phyloP scores from a whole-genome alignment of 2,797 vertebrate genomes.

The Amniataba percoides region DNA sequence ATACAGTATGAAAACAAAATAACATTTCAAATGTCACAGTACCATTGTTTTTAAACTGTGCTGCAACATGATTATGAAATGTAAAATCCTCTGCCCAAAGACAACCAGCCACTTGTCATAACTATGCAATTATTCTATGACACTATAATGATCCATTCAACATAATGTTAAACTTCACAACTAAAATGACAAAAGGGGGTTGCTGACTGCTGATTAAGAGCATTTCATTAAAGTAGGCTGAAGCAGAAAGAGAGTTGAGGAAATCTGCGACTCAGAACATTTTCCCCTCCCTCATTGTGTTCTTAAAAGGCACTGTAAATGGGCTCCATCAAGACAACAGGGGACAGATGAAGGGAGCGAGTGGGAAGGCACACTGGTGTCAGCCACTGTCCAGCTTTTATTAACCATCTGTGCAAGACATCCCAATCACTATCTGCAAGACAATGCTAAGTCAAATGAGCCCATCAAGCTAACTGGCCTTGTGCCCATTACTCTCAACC shows the following conservation, averaged over 20 bases:
- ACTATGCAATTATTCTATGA: not conserved
- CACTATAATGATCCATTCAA: not conserved
- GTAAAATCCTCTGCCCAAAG: not conserved
- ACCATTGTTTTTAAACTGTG: not conserved
- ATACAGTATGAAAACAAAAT: not conserved
- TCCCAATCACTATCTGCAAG: slow-evolving; percentile 61
- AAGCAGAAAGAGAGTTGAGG: not conserved
- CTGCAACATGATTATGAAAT: not conserved
- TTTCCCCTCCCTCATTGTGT: not conserved
- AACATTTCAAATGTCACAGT: not conserved
- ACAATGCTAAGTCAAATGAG: slow-evolving; percentile 64
- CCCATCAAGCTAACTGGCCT: slow-evolving; percentile 60
- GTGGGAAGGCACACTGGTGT: slow-evolving; percentile 24
- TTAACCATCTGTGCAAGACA: slow-evolving; percentile 51
- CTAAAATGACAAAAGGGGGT: not conserved
- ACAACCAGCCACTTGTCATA: not conserved
- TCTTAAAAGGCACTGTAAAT: slow-evolving; percentile 12
- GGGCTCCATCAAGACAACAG: slow-evolving; percentile 3
- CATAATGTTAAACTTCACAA: not conserved
- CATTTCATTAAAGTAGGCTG: not conserved
- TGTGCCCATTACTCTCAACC: slow-evolving; percentile 64
- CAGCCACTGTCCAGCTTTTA: slow-evolving; percentile 56
- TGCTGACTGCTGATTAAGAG: not conserved
- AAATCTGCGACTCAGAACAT: not conserved
- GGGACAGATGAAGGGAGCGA: slow-evolving; percentile 25